A percentile compares a stretch with the other conserved stretches of the same genome.
These are phyloP conservation scores for Coregonus ussuriensis DNA, from an alignment of 2,797 vertebrate genomes.

Conservation along the genomic window DNA sequence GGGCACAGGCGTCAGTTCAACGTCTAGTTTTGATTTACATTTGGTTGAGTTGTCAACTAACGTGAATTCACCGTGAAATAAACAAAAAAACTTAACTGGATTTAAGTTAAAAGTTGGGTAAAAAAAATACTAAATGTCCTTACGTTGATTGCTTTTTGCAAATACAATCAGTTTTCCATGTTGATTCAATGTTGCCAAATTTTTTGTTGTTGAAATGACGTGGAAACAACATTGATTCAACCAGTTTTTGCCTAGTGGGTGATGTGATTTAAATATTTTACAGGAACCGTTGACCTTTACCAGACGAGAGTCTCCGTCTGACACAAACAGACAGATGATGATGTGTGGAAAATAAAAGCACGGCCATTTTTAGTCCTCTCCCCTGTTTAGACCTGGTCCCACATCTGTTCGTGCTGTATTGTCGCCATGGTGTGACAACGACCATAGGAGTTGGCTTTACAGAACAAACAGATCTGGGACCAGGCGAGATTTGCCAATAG, in stretches of 20 bases:
- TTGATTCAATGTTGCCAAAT: no score
- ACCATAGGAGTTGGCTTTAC: neutral
- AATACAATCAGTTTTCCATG: no score
- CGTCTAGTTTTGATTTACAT: no score
- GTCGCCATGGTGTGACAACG: neutral
- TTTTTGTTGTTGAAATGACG: no score
- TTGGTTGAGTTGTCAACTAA: no score
- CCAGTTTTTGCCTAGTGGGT: slow-evolving; percentile 60
- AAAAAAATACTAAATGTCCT: no score
- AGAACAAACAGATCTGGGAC: neutral
- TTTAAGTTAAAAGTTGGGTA: no score
- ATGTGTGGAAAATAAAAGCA: slow-evolving; percentile 54
- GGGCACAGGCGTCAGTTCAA: no score
- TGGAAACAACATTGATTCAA: slow-evolving; percentile 7
- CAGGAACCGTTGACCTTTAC: slow-evolving; percentile 76
- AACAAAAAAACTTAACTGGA: no score
- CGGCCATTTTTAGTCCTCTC: slow-evolving; percentile 63
- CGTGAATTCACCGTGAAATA: no score
- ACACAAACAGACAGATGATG: slow-evolving; percentile 72
- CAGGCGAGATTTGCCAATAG: no score
- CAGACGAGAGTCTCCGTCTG: slow-evolving; percentile 69
- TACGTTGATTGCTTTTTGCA: no score
- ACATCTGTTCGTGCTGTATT: neutral
- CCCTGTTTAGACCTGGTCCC: slow-evolving; percentile 27
- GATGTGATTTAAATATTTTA: slow-evolving; percentile 75